Percentiles rank a stretch among this genome's conserved stretches.
phyloP scores from a whole-genome alignment of 1,140 invertebrate genomes.

The Littorina saxatilis region DNA sequence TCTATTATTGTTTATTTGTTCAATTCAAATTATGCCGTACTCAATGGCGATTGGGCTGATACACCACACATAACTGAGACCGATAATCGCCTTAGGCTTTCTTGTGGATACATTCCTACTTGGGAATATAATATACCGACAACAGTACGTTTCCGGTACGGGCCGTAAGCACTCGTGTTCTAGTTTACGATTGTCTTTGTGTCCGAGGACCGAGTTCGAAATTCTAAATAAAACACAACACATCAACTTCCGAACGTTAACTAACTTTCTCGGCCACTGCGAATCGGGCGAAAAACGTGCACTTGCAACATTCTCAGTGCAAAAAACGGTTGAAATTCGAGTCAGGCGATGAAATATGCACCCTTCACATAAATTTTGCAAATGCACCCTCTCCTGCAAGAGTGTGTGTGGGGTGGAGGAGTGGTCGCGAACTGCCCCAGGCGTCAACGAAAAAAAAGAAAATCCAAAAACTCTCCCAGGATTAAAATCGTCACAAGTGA shows the following conservation, averaged over 20 bases:
- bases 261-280: background rate
- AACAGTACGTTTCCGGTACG: background rate
- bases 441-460: background rate
- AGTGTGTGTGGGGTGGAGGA: background rate
- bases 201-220: conserved; percentile 25
- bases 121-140: no score
- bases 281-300: no score
- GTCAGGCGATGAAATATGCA: background rate
- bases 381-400: background rate
- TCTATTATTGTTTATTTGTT: no score
- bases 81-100: no score
- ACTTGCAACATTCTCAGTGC: no score
- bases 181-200: conserved; percentile 9
- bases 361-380: conserved; percentile 18
- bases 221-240: background rate
- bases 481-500: background rate
- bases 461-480: background rate
- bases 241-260: background rate
- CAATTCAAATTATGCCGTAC: no score
- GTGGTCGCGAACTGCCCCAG: conserved; percentile 7
- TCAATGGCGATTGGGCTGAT: no score
- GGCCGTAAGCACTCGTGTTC: background rate
- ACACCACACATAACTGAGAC: no score
- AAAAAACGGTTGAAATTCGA: no score
- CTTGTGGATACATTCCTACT: no score